Conservation (phyloP, 2,888 invertebrate genomes). For the Patella caerulea region DNA sequence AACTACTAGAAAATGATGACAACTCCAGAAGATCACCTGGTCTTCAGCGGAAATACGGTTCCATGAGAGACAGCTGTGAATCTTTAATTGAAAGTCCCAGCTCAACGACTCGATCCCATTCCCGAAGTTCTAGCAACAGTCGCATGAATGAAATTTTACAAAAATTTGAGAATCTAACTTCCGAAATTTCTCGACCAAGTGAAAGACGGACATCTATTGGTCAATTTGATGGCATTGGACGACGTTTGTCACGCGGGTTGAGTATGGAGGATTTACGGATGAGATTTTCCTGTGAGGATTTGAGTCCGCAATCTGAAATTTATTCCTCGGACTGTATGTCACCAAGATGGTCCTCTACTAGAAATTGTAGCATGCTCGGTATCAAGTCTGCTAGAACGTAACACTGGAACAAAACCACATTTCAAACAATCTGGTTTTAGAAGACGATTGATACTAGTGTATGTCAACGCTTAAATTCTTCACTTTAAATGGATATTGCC, state of each 20-base stretch:
- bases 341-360: too few relatives aligned
- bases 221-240: not conserved
- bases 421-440: too few relatives aligned
- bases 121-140: not conserved
- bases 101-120: not conserved
- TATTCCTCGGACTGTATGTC: not conserved
- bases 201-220: not conserved
- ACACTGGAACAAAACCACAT: too few relatives aligned
- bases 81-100: not conserved
- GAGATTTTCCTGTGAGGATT: not conserved
- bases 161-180: not conserved
- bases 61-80: not conserved
- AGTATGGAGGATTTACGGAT: not conserved
- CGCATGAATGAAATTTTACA: constrained; percentile 3
- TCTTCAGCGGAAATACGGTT: not conserved
- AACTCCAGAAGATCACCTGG: not conserved
- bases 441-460: too few relatives aligned
- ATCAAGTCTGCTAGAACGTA: too few relatives aligned
- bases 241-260: not conserved
- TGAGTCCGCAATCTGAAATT: not conserved
- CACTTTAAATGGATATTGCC: too few relatives aligned
- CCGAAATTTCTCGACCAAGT: not conserved
- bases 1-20: not conserved
- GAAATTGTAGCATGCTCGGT: too few relatives aligned
- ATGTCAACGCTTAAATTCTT: too few relatives aligned